Percentiles rank a stretch among this genome's conserved stretches.
Conservation (phyloP, 92 coral and sea anemone species). For the Epizoanthus ramosus region DNA sequence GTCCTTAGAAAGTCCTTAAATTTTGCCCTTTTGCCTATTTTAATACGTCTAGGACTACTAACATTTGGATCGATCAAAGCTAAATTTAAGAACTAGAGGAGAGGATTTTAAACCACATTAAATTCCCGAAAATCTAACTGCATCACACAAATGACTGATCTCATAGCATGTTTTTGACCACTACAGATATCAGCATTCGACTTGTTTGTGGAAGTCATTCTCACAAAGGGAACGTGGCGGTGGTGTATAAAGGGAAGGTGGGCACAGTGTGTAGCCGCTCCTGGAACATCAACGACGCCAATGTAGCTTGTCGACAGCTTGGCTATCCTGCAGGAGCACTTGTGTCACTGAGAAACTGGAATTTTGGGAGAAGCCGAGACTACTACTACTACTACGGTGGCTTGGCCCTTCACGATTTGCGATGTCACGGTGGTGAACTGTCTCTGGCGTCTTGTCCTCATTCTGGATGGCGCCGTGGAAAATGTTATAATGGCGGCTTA, state of each 20-base stretch:
- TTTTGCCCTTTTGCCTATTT: too few species aligned
- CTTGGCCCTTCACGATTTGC: neutral
- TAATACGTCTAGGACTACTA: too few species aligned
- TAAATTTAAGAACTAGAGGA: too few species aligned
- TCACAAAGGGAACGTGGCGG: neutral
- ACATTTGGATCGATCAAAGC: too few species aligned
- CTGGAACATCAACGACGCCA: neutral
- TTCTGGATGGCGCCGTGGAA: neutral
- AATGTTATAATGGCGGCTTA: too few species aligned
- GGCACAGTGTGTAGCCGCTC: neutral
- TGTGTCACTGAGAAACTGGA: neutral
- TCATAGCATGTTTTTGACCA: neutral
- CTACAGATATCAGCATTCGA: neutral
- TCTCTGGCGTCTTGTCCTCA: conserved; percentile 6
- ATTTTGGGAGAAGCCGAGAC: neutral
- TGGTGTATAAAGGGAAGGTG: neutral
- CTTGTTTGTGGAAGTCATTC: neutral
- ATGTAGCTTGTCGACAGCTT: conserved; percentile 26
- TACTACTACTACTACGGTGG: too few species aligned
- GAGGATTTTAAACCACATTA: too few species aligned
- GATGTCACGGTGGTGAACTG: neutral
- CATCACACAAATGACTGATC: neutral
- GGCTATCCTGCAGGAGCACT: conserved; percentile 13
- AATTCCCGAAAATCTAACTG: too few species aligned
- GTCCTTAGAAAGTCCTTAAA: too few species aligned